These are phyloP conservation scores for Anableps anableps DNA, from an alignment of 2,797 vertebrate species.

Conservation along the genomic window DNA sequence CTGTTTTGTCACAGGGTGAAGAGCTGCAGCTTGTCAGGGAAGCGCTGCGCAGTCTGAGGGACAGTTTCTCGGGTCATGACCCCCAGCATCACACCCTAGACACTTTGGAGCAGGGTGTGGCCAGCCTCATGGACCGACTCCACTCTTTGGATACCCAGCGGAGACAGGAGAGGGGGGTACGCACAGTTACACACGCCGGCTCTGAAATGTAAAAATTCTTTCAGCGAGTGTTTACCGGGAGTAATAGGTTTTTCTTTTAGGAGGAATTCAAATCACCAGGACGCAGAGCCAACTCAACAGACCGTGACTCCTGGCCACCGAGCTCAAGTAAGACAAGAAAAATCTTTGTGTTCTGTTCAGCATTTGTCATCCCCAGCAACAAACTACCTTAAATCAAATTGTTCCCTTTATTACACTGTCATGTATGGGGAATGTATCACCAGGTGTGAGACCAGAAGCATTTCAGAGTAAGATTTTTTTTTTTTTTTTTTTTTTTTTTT, in stretches of 20 bases:
- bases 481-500: neutral
- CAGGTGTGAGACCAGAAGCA: conserved; percentile 9
- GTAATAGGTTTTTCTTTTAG: conserved; percentile 72
- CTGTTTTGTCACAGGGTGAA: conserved; percentile 77
- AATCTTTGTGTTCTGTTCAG: conserved; percentile 45
- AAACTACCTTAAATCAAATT: conserved; percentile 54
- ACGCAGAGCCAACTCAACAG: conserved; percentile 86
- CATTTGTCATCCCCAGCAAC: conserved; percentile 53
- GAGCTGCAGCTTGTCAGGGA: conserved; percentile 96
- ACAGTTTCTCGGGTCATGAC: conserved; percentile 94
- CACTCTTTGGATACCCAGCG: conserved; percentile 85
- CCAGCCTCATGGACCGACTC: conserved; percentile 93
- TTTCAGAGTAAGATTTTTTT: conserved; percentile 19
- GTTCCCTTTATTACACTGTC: conserved; percentile 32
- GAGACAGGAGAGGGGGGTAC: conserved; percentile 77
- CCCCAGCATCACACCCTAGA: conserved; percentile 99
- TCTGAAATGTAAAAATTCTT: conserved; percentile 10
- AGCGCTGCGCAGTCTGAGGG: conserved; percentile 93
- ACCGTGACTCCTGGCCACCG: conserved; percentile 93
- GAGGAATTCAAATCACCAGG: conserved; percentile 86
- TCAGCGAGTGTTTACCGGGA: conserved; percentile 34
- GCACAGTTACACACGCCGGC: neutral
- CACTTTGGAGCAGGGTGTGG: conserved; percentile 95
- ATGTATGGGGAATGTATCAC: conserved; percentile 14
- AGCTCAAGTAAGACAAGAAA: conserved; percentile 89